phyloP scores from a whole-genome alignment of 2,888 invertebrate species.

The Xanthia togata region DNA sequence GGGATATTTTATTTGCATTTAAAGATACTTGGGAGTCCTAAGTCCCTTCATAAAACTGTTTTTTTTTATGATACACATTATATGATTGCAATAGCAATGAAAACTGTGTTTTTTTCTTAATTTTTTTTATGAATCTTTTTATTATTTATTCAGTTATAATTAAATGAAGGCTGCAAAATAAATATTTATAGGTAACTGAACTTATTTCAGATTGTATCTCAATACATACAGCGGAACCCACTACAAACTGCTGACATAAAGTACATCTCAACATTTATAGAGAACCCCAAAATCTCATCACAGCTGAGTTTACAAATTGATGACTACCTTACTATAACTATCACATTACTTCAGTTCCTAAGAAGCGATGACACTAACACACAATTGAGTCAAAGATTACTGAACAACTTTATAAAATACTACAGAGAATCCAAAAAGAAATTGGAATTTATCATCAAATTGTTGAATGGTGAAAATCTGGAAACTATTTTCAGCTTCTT shows the following conservation, averaged over 20 bases:
- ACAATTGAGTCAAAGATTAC: constrained; percentile 71
- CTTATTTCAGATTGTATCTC: constrained; percentile 81
- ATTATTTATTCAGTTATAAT: neutral
- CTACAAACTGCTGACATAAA: constrained; percentile 75
- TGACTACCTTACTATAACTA: constrained; percentile 77
- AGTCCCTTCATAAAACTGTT: neutral
- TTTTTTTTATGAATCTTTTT: no score
- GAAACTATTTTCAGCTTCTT: constrained; percentile 83
- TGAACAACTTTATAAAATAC: constrained; percentile 78
- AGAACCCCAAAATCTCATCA: constrained; percentile 78
- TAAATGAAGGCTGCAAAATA: neutral
- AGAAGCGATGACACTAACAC: constrained; percentile 67
- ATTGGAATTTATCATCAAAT: constrained; percentile 81
- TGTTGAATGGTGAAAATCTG: constrained; percentile 80
- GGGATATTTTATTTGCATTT: neutral
- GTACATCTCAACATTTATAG: constrained; percentile 78
- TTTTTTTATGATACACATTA: neutral
- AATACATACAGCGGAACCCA: constrained; percentile 78
- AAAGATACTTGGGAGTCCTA: neutral
- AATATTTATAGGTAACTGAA: neutral
- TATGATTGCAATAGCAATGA: neutral
- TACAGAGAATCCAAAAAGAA: constrained; percentile 85
- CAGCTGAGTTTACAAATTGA: constrained; percentile 78
- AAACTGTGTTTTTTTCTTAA: neutral
- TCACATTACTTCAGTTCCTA: constrained; percentile 78